Evolutionary conservation across 2,797 vertebrate species (phyloP).

Genomic region (Lutjanus argentimaculatus): DNA sequence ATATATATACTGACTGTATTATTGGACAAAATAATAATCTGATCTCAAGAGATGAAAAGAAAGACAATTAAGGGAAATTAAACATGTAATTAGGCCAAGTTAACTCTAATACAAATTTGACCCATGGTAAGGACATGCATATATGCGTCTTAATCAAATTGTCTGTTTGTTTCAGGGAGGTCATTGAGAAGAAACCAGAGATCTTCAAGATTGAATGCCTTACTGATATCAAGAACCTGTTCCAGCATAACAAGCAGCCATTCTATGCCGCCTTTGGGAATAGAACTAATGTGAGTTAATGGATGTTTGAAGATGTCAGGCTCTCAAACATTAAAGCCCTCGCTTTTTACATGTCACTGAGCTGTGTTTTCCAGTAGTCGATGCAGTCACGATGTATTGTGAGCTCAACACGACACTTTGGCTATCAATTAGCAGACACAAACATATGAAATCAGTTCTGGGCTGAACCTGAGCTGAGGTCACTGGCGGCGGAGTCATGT

Average conservation of each 20-base stretch:
- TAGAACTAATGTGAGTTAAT: constrained; percentile 93
- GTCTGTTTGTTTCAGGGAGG: constrained; percentile 89
- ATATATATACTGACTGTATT: background rate
- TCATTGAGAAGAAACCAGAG: constrained; percentile 99
- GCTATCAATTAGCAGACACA: constrained; percentile 58
- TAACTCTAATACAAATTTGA: constrained; percentile 9
- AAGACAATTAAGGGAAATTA: background rate
- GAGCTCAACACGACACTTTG: constrained; percentile 45
- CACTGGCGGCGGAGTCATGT: constrained; percentile 35
- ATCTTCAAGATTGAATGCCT: constrained; percentile 99
- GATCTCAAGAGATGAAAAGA: background rate
- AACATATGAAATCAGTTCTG: constrained; percentile 61
- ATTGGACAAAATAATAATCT: background rate
- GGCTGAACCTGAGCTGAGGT: constrained; percentile 75
- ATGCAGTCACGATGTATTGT: constrained; percentile 37
- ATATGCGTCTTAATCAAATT: constrained; percentile 41
- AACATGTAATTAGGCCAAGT: background rate
- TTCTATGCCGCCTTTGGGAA: constrained; percentile 99
- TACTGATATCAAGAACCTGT: constrained; percentile 98
- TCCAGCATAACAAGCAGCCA: constrained; percentile 93
- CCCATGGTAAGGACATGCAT: constrained; percentile 10
- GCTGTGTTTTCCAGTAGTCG: constrained; percentile 37
- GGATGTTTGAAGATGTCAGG: constrained; percentile 68
- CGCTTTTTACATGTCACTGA: constrained; percentile 28
- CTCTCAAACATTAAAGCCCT: constrained; percentile 44